These are phyloP conservation scores for Amphiprion percula DNA, from an alignment of 2,113 vertebrate species.

Conservation along the genomic window DNA sequence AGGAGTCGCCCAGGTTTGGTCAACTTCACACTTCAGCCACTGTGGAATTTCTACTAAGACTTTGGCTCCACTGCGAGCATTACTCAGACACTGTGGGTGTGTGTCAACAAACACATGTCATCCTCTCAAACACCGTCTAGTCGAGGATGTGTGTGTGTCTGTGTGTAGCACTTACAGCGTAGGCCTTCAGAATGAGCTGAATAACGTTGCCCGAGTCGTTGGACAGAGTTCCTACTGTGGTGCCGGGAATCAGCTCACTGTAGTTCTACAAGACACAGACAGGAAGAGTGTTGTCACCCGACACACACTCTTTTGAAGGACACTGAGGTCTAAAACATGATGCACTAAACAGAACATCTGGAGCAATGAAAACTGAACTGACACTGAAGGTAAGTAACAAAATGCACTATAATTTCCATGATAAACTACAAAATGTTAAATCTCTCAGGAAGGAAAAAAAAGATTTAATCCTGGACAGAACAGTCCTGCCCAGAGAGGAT, in stretches of 20 bases:
- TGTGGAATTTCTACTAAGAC: constrained; percentile 29
- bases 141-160: constrained; percentile 21
- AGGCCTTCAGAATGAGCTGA: constrained; percentile 95
- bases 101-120: constrained; percentile 71
- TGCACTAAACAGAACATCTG: too few species aligned
- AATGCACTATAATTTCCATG: too few species aligned
- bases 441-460: too few species aligned
- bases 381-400: too few species aligned
- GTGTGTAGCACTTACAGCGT: constrained; percentile 85
- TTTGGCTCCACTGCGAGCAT: constrained; percentile 36
- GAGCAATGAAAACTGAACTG: too few species aligned
- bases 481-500: too few species aligned
- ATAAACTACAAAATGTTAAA: too few species aligned
- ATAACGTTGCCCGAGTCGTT: constrained; percentile 94
- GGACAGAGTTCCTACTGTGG: constrained; percentile 92
- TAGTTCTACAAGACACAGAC: constrained; percentile 88
- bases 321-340: too few species aligned
- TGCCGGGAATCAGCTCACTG: constrained; percentile 96
- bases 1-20: constrained; percentile 39
- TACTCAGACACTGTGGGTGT: constrained; percentile 66
- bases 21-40: constrained; percentile 31
- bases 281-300: neutral
- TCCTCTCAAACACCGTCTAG: constrained; percentile 59
- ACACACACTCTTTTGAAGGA: neutral
- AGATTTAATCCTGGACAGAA: too few species aligned